Evolutionary conservation across 1,140 invertebrate genomes (phyloP).

Genomic region (Oedothorax gibbosus): DNA sequence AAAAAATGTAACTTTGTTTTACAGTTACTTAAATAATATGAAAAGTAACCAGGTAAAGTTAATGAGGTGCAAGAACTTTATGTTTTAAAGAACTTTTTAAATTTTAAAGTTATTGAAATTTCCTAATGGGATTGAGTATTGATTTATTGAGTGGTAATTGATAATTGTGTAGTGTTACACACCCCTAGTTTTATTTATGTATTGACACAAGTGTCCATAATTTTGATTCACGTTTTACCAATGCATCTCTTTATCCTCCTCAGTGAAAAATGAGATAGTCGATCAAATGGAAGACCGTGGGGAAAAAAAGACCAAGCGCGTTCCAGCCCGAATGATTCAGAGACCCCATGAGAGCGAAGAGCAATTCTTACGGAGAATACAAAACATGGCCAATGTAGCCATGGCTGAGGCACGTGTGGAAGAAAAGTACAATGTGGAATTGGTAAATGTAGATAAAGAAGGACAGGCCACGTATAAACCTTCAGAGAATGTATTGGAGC

Average conservation of each 20-base stretch:
- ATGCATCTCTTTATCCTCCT: not conserved
- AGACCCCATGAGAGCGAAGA: conserved; percentile 48
- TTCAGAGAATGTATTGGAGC: not conserved
- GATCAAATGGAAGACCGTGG: conserved; percentile 17
- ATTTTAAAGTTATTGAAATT: too few relatives aligned
- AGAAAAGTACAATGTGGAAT: conserved; percentile 56
- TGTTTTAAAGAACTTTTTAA: too few relatives aligned
- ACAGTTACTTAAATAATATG: not conserved
- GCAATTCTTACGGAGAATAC: conserved; percentile 54
- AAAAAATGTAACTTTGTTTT: not conserved
- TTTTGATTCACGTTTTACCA: not conserved
- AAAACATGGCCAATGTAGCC: conserved; percentile 31
- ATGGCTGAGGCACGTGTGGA: conserved; percentile 56
- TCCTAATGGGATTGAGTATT: too few relatives aligned
- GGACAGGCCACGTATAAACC: conserved; percentile 32
- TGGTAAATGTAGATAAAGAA: conserved; percentile 44
- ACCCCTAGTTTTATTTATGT: too few relatives aligned
- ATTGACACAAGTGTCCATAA: not conserved
- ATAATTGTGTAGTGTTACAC: too few relatives aligned
- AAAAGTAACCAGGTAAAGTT: too few relatives aligned
- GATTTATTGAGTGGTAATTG: not conserved
- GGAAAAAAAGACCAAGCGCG: conserved; percentile 2
- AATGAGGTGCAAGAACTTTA: too few relatives aligned
- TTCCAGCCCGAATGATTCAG: conserved; percentile 45
- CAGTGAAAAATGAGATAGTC: conserved; percentile 30